Percentiles rank a stretch among this genome's conserved stretches.
Evolutionary conservation across 2,888 invertebrate species (phyloP).

Genomic region (Odontothrips loti): DNA sequence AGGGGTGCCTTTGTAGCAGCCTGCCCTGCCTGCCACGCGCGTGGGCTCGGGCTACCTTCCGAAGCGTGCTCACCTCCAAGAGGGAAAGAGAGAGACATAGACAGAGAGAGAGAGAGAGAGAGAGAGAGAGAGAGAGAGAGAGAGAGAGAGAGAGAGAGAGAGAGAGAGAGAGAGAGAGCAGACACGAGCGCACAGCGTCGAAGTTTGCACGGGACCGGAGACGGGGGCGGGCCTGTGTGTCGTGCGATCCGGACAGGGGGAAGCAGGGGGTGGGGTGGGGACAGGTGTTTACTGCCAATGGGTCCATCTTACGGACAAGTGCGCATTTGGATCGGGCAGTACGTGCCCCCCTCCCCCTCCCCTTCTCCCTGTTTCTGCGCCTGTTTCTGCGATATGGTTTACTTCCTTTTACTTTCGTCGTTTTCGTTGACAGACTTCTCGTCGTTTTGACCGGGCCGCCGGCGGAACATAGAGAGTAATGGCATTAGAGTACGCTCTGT

Average conservation of each 20-base stretch:
- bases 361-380: too few species aligned
- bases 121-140: not conserved
- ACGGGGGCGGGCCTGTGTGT: not conserved
- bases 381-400: too few species aligned
- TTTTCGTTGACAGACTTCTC: too few species aligned
- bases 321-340: not conserved
- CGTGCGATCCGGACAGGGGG: not conserved
- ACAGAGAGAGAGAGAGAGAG: constrained; percentile 1
- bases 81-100: not conserved
- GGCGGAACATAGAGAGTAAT: too few species aligned
- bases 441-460: too few species aligned
- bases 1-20: not conserved
- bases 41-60: not conserved
- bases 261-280: not conserved
- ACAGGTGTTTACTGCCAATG: not conserved
- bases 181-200: too few species aligned
- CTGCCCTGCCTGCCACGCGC: too few species aligned
- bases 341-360: too few species aligned
- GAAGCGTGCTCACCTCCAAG: not conserved
- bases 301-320: too few species aligned
- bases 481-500: too few species aligned
- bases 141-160: not conserved
- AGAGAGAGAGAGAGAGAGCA: not conserved
- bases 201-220: not conserved
- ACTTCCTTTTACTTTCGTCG: too few species aligned